Base-by-base conservation (phyloP, 1,140 invertebrate genomes). In the Trichonephila clavata region DNA sequence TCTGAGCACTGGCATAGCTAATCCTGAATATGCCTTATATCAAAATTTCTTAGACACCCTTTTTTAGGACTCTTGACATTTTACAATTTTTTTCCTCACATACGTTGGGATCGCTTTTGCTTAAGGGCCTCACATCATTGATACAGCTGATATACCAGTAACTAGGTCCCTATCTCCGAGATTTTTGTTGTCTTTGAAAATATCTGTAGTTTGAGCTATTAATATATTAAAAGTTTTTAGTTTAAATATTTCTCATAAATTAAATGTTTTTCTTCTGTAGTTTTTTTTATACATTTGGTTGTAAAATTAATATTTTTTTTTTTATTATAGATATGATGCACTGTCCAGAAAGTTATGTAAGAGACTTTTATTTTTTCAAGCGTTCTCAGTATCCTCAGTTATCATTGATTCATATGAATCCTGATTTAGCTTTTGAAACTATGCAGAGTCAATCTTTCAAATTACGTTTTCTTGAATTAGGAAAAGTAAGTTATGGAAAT, bases 341-440 rank as follows among this genome's bases (percentile, higher is more conserved):
- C 95, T 99, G 99, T 96, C 97, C 98, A 0, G 97, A 98, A 93
- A 97, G 98, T 32, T 99, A 99, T 95, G 99, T 99, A 0, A 96
- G 99, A 84, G 99, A 99, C 95, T 98, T 99, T 95, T 99, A 99
- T 96, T 99, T 99, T 96, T 99, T 99, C 96, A 99, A 99, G 95
- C 97, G 99, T 32, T 99, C 99, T 0, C 99, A 99, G 95, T 99
- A 99, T 96, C 99, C 99, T 0, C 99, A 99, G 96, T 96, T 99
- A 59, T 98, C 98, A 94, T 96, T 99, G n/a, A 97, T 99, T 21
- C 97, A 99, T 94, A 98, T 99, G 98, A 97, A 98, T 95, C 97
- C 98, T 0, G 97, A 98, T 57, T 97, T 98, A 94, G 99, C 99
- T 0, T 98, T 98, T 95, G 97, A 98, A 95, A 98, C 98, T 16